phyloP scores from a whole-genome alignment of 2,113 vertebrate species.

The Nesospiza acunhae region DNA sequence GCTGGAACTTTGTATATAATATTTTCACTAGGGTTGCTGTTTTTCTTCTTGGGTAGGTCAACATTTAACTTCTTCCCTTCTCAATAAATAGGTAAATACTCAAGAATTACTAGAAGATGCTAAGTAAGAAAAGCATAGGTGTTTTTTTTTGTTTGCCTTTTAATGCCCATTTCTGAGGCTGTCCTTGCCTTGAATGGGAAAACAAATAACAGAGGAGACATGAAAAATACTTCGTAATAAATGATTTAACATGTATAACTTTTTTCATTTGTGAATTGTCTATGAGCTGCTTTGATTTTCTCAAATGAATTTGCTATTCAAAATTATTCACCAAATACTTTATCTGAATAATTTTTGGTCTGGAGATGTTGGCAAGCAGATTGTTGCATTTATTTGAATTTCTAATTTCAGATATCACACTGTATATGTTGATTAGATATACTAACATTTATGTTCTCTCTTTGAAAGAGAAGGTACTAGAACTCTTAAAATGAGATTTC shows the following conservation, averaged over 20 bases:
- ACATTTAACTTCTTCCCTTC: neutral
- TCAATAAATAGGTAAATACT: neutral
- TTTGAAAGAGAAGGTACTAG: constrained; percentile 1
- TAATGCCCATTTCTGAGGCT: neutral
- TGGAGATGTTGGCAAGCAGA: constrained; percentile 56
- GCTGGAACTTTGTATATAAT: neutral
- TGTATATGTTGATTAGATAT: constrained; percentile 43
- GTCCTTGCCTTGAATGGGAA: neutral
- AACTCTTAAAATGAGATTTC: constrained; percentile 18
- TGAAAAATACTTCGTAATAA: constrained; percentile 30
- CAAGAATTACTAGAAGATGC: neutral
- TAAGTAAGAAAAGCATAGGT: neutral
- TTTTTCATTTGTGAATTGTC: constrained; percentile 51
- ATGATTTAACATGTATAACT: constrained; percentile 33
- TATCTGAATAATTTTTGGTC: constrained; percentile 61
- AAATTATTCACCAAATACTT: constrained; percentile 67
- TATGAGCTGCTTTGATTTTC: constrained; percentile 43
- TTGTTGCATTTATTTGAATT: constrained; percentile 59
- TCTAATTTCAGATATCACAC: constrained; percentile 40
- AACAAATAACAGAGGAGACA: constrained; percentile 7
- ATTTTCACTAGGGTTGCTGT: neutral
- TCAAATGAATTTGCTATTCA: constrained; percentile 53
- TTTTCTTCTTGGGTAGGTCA: constrained; percentile 17
- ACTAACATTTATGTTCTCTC: neutral
- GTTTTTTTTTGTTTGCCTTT: neutral